Base-by-base conservation (phyloP, 2,888 invertebrate species). In the Dimorphilus gyrociliatus region DNA sequence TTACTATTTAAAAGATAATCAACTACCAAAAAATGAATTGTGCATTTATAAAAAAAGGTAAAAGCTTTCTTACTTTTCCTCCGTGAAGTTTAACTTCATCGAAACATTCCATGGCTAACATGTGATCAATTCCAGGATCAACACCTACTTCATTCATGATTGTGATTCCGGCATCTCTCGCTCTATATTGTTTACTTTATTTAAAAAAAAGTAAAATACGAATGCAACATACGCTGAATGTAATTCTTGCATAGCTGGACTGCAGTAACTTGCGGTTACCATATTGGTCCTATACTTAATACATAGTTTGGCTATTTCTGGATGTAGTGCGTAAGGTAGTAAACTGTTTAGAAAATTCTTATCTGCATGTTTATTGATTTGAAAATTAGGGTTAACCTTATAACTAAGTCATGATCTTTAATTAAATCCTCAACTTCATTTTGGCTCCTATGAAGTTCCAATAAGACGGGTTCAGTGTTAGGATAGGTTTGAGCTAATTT, bases 61-160 rank as follows among this genome's bases (percentile, higher is more conserved):
- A 21, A 21, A n/a, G n/a, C n/a, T 14, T 7, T 15, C 34, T 35
- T 29, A 69, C 67, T 53, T 81, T 76, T 25, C 90, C 94, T 3
- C 92, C 94, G 51, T 81, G 58, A 16, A 58, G 54, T 28, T 55
- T 78, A 8, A 84, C 76, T 47, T 88, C 80, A 55, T 94, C 86
- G 48, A 97, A 88, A 55, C 86, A 88, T 57, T 99, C 90, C 64
- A 94, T 72, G 0, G 97, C 97, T 32, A 99, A 64, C 42, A 99
- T 69, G 62, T 97, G 97, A 61, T 92, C 90, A 44, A 90, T 88
- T n/a, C 94, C 97, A 0, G 97, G 97, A 58, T 99, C 97, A 18
- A 99, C 68, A 0, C 97, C 97, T 0, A 90, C 78, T 66, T 97
- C 97, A 55, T 94, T 97, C 40, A 99, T 67, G 24, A 97, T 72